Evolutionary conservation across 2,797 vertebrate species (phyloP).

Genomic region (Hemitrygon akajei): DNA sequence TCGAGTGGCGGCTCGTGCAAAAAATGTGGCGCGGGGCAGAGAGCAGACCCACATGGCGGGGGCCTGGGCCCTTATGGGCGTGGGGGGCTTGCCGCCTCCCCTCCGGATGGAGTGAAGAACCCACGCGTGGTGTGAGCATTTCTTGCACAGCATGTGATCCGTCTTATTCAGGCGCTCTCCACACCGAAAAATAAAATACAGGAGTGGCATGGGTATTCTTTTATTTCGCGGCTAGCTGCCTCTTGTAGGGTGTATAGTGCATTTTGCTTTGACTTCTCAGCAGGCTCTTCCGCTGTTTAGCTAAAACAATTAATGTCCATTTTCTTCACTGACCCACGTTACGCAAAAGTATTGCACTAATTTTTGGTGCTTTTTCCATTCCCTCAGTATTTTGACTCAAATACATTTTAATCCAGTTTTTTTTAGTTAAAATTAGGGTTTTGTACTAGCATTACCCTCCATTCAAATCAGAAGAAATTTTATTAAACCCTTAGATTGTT

Average conservation of each 20-base stretch:
- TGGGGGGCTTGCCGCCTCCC: background rate
- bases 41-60: background rate
- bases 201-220: background rate
- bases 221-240: background rate
- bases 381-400: no score
- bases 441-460: no score
- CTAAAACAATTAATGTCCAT: background rate
- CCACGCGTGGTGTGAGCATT: background rate
- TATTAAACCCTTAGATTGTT: no score
- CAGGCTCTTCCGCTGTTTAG: no score
- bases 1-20: conserved; percentile 20
- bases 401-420: no score
- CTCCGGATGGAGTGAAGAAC: no score
- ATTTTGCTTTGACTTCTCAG: background rate
- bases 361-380: no score
- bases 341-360: background rate
- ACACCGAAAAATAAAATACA: background rate
- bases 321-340: background rate
- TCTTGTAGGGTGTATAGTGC: background rate
- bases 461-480: no score
- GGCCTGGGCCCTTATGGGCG: background rate
- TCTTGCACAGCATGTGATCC: background rate
- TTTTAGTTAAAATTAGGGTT: no score
- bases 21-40: background rate
- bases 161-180: background rate